Conservation (phyloP, 2,888 invertebrate genomes). For the Ferdinandea cuprea region DNA sequence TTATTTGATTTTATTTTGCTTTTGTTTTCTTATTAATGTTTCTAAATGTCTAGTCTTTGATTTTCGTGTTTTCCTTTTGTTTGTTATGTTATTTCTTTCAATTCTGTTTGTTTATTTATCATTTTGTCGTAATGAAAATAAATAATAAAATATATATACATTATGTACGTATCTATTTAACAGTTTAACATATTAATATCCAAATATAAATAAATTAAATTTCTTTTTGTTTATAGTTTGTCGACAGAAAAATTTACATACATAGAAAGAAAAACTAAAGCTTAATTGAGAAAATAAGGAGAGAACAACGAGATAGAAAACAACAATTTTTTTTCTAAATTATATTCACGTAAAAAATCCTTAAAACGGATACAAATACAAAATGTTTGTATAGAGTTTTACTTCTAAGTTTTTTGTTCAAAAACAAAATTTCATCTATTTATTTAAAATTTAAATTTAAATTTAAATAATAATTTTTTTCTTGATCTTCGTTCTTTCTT, state of each 20-base stretch:
- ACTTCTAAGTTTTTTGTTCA: neutral
- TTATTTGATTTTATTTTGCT: slow-evolving; percentile 58
- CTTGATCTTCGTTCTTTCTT: neutral
- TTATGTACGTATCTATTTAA: slow-evolving; percentile 60
- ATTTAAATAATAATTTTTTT: neutral
- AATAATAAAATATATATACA: slow-evolving; percentile 62
- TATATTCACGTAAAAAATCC: slow-evolving; percentile 63
- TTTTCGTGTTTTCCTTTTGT: slow-evolving; percentile 44
- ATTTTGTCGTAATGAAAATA: slow-evolving; percentile 53
- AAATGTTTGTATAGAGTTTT: slow-evolving; percentile 29
- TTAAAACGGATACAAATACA: slow-evolving; percentile 72
- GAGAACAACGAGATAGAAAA: slow-evolving; percentile 3
- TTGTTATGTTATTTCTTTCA: slow-evolving; percentile 31
- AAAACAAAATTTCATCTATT: slow-evolving; percentile 12
- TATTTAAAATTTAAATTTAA: too few species aligned
- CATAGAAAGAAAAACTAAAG: slow-evolving; percentile 24
- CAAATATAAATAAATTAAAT: slow-evolving; percentile 62
- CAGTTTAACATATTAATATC: slow-evolving; percentile 56
- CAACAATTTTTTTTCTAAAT: neutral
- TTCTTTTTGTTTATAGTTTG: slow-evolving; percentile 2
- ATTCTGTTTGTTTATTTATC: slow-evolving; percentile 23
- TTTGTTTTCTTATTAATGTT: slow-evolving; percentile 24
- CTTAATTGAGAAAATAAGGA: slow-evolving; percentile 3
- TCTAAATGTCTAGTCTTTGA: slow-evolving; percentile 66
- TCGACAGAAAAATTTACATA: slow-evolving; percentile 25